Evolutionary conservation across 37 sponge, comb jelly and placozoan genomes (phyloP).

Genomic region (Eunapius fragilis): DNA sequence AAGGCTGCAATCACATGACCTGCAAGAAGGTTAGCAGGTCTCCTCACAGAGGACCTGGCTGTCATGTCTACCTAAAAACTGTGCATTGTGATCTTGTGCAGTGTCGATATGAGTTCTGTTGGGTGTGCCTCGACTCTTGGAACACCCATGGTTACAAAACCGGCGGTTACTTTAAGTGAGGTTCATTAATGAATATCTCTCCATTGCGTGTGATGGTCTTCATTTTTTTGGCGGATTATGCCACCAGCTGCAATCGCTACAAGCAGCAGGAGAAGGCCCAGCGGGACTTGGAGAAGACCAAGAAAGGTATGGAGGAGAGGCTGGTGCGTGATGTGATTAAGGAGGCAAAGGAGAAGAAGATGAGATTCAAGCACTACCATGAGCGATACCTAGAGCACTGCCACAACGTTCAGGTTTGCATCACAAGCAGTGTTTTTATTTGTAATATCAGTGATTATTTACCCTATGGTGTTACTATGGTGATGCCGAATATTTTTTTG

Average conservation of each 20-base stretch:
- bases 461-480: too few species aligned
- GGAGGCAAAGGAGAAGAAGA: background rate
- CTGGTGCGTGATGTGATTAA: conserved; percentile 10
- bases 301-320: conserved; percentile 46
- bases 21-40: conserved; percentile 70
- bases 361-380: conserved; percentile 42
- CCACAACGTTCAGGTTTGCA: conserved; percentile 35
- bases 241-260: conserved; percentile 78
- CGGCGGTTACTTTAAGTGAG: conserved; percentile 84
- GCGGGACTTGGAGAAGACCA: conserved; percentile 26
- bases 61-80: too few species aligned
- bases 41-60: too few species aligned
- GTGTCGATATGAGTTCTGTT: conserved; percentile 82
- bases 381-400: conserved; percentile 55
- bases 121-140: conserved; percentile 85
- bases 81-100: too few species aligned
- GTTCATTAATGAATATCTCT: too few species aligned
- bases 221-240: background rate
- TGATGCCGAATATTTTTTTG: too few species aligned
- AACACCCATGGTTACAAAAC: conserved; percentile 59
- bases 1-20: conserved; percentile 84
- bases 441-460: too few species aligned
- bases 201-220: background rate
- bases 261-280: conserved; percentile 39
- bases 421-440: too few species aligned